Conservation (phyloP, 2,888 invertebrate genomes). For the Thymelicus acteon region DNA sequence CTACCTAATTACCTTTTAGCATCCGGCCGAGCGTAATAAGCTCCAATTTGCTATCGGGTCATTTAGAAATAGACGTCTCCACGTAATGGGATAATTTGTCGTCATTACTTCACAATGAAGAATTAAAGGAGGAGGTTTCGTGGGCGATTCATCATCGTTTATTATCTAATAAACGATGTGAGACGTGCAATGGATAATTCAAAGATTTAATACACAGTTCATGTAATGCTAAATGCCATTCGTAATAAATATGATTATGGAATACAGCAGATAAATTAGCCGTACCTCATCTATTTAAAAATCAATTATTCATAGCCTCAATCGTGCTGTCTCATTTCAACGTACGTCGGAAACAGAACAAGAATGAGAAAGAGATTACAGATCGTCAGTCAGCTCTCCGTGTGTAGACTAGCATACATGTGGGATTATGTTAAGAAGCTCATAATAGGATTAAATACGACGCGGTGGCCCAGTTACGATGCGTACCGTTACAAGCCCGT, state of each 20-base stretch:
- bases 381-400: slow-evolving; percentile 41
- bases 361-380: slow-evolving; percentile 9
- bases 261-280: background rate
- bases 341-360: background rate
- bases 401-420: slow-evolving; percentile 60
- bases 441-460: slow-evolving; percentile 80
- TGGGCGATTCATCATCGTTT: slow-evolving; percentile 60
- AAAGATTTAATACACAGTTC: background rate
- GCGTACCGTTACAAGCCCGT: slow-evolving; percentile 72
- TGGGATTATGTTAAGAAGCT: slow-evolving; percentile 78
- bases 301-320: no score
- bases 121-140: slow-evolving; percentile 56
- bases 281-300: no score
- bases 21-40: slow-evolving; percentile 41
- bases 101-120: slow-evolving; percentile 63
- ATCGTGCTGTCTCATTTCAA: no score
- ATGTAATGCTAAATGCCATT: background rate
- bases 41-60: slow-evolving; percentile 47
- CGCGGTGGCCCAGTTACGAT: slow-evolving; percentile 72
- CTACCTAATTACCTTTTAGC: slow-evolving; percentile 41
- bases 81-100: slow-evolving; percentile 65
- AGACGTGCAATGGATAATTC: slow-evolving; percentile 26
- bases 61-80: slow-evolving; percentile 48
- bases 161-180: slow-evolving; percentile 54
- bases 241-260: background rate